phyloP scores from a whole-genome alignment of 2,888 invertebrate species.

The Nomada ferruginata region DNA sequence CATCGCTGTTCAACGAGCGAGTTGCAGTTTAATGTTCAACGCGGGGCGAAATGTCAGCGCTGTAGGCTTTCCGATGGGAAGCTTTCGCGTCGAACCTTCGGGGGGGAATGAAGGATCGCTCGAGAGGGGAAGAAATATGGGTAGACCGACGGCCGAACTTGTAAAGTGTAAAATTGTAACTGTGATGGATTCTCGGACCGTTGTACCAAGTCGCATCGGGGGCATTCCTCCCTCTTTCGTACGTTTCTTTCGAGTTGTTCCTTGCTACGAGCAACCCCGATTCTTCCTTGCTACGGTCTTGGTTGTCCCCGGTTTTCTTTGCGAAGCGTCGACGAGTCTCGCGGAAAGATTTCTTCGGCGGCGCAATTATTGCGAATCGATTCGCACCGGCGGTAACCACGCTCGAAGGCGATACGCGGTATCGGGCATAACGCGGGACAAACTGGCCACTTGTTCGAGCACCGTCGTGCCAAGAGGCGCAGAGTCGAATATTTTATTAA shows the following conservation, averaged over 20 bases:
- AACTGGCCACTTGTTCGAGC: too few relatives aligned
- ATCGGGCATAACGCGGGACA: not conserved
- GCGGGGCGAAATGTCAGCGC: too few relatives aligned
- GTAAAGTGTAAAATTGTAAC: slow-evolving; percentile 61
- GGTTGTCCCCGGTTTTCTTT: slow-evolving; percentile 37
- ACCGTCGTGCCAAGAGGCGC: too few relatives aligned
- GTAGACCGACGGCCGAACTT: slow-evolving; percentile 28
- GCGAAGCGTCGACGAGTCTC: not conserved
- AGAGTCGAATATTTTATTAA: slow-evolving; percentile 32
- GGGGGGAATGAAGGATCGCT: slow-evolving; percentile 8
- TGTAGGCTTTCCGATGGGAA: not conserved
- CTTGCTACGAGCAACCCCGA: slow-evolving; percentile 52
- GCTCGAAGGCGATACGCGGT: too few relatives aligned
- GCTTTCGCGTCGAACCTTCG: not conserved
- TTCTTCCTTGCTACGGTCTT: slow-evolving; percentile 39
- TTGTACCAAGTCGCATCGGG: slow-evolving; percentile 32
- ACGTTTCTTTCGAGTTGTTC: not conserved
- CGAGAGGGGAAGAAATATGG: slow-evolving; percentile 27
- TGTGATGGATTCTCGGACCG: slow-evolving; percentile 51
- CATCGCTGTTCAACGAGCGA: too few relatives aligned
- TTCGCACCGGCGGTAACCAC: too few relatives aligned
- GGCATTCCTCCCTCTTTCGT: slow-evolving; percentile 13
- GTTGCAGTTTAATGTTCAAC: too few relatives aligned
- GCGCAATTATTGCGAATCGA: not conserved
- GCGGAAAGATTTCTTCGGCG: slow-evolving; percentile 10